Conservation (phyloP, 2,113 vertebrate genomes). For the Hydropotes inermis region DNA sequence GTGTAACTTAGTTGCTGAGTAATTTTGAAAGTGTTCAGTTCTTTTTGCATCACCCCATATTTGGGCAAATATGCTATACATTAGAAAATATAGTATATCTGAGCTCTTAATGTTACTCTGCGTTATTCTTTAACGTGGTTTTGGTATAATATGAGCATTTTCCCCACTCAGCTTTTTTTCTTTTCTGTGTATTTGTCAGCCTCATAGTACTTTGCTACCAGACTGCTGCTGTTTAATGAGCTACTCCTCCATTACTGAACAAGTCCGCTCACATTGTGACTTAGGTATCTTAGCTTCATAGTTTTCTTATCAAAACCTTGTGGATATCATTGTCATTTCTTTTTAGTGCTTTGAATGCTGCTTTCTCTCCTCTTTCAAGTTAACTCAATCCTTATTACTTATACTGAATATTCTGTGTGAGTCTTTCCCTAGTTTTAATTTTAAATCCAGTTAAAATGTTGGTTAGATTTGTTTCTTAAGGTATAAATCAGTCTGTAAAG, state of each 20-base stretch:
- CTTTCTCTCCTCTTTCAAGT: background rate
- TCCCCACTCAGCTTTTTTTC: background rate
- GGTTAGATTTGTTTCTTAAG: conserved; percentile 22
- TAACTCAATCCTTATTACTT: background rate
- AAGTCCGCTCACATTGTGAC: background rate
- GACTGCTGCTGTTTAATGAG: background rate
- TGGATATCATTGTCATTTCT: background rate
- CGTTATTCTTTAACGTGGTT: background rate
- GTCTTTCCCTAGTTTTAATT: background rate
- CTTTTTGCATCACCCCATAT: background rate
- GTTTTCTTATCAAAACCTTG: background rate
- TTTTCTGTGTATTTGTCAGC: background rate
- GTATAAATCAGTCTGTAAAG: background rate
- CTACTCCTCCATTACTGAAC: background rate
- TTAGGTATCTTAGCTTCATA: background rate
- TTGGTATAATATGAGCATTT: background rate
- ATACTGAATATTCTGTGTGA: background rate
- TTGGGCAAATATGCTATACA: background rate
- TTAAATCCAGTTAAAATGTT: conserved; percentile 16
- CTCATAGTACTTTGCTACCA: background rate
- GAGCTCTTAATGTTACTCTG: background rate
- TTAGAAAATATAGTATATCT: background rate
- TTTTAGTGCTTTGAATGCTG: background rate
- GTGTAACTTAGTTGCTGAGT: background rate
- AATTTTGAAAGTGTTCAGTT: background rate